Conservation (phyloP, 2,113 vertebrate species). For the Cinclus cinclus region DNA sequence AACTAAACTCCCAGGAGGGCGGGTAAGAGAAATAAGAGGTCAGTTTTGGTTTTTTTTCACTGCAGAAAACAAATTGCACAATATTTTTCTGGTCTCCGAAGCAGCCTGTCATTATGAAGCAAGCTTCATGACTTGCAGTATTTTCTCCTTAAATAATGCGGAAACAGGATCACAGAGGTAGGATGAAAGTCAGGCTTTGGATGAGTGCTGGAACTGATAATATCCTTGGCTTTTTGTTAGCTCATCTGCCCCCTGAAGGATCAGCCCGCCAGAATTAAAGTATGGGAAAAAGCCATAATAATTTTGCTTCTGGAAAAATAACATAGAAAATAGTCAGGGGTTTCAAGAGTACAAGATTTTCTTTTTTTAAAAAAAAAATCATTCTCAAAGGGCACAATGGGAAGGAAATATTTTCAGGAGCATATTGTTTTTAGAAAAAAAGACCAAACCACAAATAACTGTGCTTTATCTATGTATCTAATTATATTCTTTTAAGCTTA, state of each 20-base stretch:
- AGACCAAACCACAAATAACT: not conserved
- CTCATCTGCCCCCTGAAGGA: not conserved
- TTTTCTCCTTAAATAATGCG: conserved; percentile 18
- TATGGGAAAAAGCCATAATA: not conserved
- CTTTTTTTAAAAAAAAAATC: rapidly evolving
- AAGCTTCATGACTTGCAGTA: conserved; percentile 35
- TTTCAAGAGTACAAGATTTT: not conserved
- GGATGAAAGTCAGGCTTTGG: not conserved
- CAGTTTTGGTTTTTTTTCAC: not conserved
- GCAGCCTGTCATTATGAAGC: not conserved
- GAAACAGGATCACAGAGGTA: not conserved
- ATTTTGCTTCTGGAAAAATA: not conserved
- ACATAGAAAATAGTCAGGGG: not conserved
- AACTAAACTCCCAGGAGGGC: not conserved
- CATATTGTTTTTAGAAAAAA: not conserved
- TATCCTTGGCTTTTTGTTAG: not conserved
- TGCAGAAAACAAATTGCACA: conserved; percentile 27
- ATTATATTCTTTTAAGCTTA: not conserved
- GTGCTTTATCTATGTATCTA: not conserved
- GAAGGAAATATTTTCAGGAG: not conserved
- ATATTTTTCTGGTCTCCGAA: conserved; percentile 14
- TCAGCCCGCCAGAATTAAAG: not conserved
- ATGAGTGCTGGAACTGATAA: not conserved
- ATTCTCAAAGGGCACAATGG: not conserved
- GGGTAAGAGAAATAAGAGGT: not conserved